Percentiles rank a stretch among this genome's conserved stretches.
Evolutionary conservation across 2,797 vertebrate species (phyloP).

Genomic region (Cyclopterus lumpus): DNA sequence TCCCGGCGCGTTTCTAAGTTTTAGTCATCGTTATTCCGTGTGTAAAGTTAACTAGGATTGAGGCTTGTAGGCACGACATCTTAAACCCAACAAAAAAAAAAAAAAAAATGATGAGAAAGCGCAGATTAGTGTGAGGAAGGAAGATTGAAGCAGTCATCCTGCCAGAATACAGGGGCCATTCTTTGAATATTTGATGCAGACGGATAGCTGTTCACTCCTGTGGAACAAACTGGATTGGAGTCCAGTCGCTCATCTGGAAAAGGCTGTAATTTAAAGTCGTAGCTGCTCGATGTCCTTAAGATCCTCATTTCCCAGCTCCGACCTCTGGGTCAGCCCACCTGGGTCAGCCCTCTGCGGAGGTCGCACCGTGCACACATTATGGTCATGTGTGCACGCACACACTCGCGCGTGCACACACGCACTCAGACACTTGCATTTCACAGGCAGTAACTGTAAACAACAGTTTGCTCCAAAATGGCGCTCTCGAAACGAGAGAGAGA

Average conservation of each 20-base stretch:
- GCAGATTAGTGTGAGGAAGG: slow-evolving; percentile 58
- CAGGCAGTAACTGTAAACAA: slow-evolving; percentile 26
- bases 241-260: slow-evolving; percentile 83
- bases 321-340: slow-evolving; percentile 60
- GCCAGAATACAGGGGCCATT: slow-evolving; percentile 74
- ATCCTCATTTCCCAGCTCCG: slow-evolving; percentile 74
- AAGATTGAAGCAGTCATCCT: slow-evolving; percentile 74
- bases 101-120: slow-evolving; percentile 37
- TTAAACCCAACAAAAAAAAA: not conserved
- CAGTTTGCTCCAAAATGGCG: not conserved
- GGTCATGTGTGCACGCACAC: not conserved
- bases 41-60: slow-evolving; percentile 17
- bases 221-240: slow-evolving; percentile 86
- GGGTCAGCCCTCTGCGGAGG: slow-evolving; percentile 55
- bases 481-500: not conserved
- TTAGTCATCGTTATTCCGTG: slow-evolving; percentile 31
- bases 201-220: slow-evolving; percentile 85
- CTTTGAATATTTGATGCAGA: slow-evolving; percentile 89
- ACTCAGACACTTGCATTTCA: slow-evolving; percentile 20
- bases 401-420: not conserved
- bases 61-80: slow-evolving; percentile 10
- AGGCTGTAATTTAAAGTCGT: slow-evolving; percentile 81
- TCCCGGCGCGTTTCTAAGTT: slow-evolving; percentile 11
- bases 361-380: not conserved
- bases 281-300: slow-evolving; percentile 68